A percentile compares a stretch with the other conserved stretches of the same genome.
Conservation (phyloP, 2,888 invertebrate genomes). For the Ferrisia virgata region DNA sequence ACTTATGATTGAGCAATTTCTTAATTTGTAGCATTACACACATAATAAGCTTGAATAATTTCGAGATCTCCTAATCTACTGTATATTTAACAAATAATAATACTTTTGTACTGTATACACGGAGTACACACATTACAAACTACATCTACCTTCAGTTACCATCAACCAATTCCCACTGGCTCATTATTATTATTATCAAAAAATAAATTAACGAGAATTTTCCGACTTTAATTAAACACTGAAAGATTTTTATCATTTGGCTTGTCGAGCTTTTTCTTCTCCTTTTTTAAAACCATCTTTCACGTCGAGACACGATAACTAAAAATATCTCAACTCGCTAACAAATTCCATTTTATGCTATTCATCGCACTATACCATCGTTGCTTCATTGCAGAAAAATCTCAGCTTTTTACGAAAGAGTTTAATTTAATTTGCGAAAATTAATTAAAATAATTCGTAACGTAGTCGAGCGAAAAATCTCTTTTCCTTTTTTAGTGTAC, state of each 20-base stretch:
- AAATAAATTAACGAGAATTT: not conserved
- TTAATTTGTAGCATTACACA: no score
- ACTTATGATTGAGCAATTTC: no score
- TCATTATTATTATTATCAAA: not conserved
- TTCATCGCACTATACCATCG: not conserved
- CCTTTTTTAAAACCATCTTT: not conserved
- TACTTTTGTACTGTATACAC: not conserved
- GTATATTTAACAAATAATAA: not conserved
- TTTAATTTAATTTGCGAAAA: not conserved
- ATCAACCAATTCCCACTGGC: not conserved
- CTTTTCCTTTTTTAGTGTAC: not conserved
- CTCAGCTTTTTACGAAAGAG: not conserved
- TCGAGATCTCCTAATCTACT: no score
- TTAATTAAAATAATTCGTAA: not conserved
- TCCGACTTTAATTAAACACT: not conserved
- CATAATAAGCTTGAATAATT: no score
- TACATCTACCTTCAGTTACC: not conserved
- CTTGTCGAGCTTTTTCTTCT: not conserved
- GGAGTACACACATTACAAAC: no score
- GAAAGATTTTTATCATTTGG: not conserved
- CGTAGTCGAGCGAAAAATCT: not conserved
- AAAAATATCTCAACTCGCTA: not conserved
- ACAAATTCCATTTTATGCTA: not conserved
- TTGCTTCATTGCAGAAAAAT: not conserved
- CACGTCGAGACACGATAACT: not conserved